Base-by-base conservation (phyloP, 1,140 invertebrate genomes). In the Chrysoperla carnea region DNA sequence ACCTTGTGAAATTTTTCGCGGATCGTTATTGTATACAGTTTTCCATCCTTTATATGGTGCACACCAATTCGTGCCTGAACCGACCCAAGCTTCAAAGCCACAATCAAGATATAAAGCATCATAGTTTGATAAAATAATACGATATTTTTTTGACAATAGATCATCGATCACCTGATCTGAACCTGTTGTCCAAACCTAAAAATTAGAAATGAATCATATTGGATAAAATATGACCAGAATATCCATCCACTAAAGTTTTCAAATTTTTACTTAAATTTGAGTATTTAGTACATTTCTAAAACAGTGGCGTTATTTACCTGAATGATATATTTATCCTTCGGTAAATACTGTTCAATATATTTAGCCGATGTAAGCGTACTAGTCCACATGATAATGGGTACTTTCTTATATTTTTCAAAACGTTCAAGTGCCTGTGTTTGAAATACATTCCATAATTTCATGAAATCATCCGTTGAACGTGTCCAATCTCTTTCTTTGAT, bases 31-130 rank as follows among this genome's bases (percentile, higher is more conserved):
- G 51, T 89, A 90, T 7, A 88, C 72, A 49, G 76, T 78, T 59
- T 90, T 84, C 86, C 86, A 90, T 4, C 81, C 78, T 55, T 83
- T 89, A 59, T 87, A 89, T 0, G 85, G 85, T 0, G 81, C 72
- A 57, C 85, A 89, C 86, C 84, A 88, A 56, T 87, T 87, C 50
- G 78, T 81, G 55, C 75, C 74, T 44, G 60, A 61, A 2, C 61
- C 66, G 5, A 78, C 71, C 74, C 74, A 78, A 4, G 67, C 67
- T 11, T 68, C 68, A 48, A 67, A 85, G 31, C 84, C 84, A 55
- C 86, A 90, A 53, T 89, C 85, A 6, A 90, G 68, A 55, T 88
- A 88, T 2, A 85, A 58, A 1, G 78, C 79, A 57, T 89, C 84
- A 50, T 87, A 84, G 55, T 90, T 88, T 1, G 82, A 85, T 42